Conservation (phyloP, 2,113 vertebrate genomes). For the Entelurus aequoreus region DNA sequence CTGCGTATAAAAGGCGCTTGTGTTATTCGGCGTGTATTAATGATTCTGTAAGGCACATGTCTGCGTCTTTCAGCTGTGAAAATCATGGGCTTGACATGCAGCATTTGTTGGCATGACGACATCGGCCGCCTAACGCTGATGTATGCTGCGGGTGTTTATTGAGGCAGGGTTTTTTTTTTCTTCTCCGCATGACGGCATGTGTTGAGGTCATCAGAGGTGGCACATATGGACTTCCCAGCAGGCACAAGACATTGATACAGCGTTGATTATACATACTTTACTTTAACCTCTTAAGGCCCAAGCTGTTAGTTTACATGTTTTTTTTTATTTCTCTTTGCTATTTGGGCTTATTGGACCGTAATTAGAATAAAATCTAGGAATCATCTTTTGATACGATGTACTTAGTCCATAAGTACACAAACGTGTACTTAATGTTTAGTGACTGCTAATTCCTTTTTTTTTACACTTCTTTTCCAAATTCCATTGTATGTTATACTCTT, state of each 20-base stretch:
- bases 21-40: neutral
- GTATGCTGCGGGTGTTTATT: constrained; percentile 41
- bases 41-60: neutral
- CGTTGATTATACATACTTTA: too few species aligned
- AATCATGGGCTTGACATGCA: constrained; percentile 20
- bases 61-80: constrained; percentile 13
- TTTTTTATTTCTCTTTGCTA: too few species aligned
- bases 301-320: too few species aligned
- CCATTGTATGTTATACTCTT: too few species aligned
- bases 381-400: too few species aligned
- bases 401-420: too few species aligned
- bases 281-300: too few species aligned
- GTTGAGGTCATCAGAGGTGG: constrained; percentile 49
- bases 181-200: constrained; percentile 38
- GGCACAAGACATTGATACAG: constrained; percentile 1
- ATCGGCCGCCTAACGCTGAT: constrained; percentile 28
- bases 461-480: too few species aligned
- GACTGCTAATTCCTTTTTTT: too few species aligned
- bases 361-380: too few species aligned
- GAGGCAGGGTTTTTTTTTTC: constrained; percentile 28
- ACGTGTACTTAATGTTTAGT: too few species aligned
- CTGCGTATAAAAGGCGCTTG: neutral
- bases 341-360: too few species aligned
- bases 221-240: constrained; percentile 37
- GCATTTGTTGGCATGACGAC: constrained; percentile 23